Evolutionary conservation across 2,797 vertebrate species (phyloP).

Genomic region (Onychomys leucogaster): DNA sequence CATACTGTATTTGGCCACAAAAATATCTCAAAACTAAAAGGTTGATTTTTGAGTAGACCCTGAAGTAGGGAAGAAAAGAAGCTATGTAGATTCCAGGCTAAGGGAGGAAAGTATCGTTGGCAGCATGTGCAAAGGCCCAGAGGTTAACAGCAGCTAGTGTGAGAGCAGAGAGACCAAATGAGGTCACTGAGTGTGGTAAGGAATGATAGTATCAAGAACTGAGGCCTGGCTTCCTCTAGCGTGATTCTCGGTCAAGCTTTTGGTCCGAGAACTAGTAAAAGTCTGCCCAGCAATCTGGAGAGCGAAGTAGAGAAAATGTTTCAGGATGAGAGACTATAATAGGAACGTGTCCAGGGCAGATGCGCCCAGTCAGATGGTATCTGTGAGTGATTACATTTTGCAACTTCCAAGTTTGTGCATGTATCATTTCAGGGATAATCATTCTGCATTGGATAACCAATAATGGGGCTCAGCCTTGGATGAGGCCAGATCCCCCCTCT

Average conservation of each 20-base stretch:
- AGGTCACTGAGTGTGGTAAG: neutral
- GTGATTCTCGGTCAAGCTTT: too few relatives aligned
- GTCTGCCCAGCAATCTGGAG: neutral
- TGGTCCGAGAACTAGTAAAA: neutral
- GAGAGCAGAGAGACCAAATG: neutral
- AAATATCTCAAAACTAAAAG: neutral
- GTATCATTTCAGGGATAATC: neutral
- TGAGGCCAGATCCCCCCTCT: too few relatives aligned
- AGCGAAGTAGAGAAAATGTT: neutral
- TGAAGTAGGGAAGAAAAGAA: neutral
- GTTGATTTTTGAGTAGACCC: neutral
- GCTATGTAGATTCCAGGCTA: neutral
- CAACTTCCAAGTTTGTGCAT: neutral
- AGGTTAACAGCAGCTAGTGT: neutral
- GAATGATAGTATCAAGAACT: neutral
- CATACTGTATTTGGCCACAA: neutral
- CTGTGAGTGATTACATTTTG: neutral
- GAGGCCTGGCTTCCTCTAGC: neutral
- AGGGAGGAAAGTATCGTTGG: neutral
- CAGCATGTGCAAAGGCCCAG: neutral
- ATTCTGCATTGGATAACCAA: neutral
- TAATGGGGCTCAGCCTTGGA: neutral
- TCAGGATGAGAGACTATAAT: neutral
- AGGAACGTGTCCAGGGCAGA: rapidly evolving
- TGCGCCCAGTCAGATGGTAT: neutral